phyloP scores from a whole-genome alignment of 2,888 invertebrate species.

The Chydorus sphaericus region DNA sequence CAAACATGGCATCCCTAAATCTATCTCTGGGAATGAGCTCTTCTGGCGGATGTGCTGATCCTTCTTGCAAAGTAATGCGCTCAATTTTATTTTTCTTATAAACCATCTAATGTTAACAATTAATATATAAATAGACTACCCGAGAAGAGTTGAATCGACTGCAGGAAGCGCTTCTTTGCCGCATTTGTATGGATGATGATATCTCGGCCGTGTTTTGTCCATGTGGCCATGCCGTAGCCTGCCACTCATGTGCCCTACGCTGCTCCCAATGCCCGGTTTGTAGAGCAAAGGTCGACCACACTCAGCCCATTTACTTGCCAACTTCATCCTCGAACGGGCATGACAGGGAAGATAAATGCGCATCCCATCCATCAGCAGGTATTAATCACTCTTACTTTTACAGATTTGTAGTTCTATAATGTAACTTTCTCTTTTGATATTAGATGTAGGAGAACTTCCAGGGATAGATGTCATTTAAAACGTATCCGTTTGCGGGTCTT shows the following conservation, averaged over 20 bases:
- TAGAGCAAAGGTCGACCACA: constrained; percentile 49
- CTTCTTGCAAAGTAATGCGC: constrained; percentile 4
- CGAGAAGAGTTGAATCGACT: constrained; percentile 38
- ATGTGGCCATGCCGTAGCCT: constrained; percentile 75
- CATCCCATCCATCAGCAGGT: too few species aligned
- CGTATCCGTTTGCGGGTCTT: too few species aligned
- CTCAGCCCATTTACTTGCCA: constrained; percentile 54
- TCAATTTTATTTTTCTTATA: not conserved
- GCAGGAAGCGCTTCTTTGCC: constrained; percentile 59
- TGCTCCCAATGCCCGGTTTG: constrained; percentile 62
- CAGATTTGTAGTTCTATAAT: too few species aligned
- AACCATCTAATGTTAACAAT: not conserved
- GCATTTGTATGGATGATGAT: constrained; percentile 72
- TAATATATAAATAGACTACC: constrained; percentile 33
- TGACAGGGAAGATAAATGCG: too few species aligned
- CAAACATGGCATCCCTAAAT: not conserved
- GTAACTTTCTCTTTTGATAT: too few species aligned
- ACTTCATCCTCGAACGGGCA: too few species aligned
- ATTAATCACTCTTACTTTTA: too few species aligned
- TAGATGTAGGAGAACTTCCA: too few species aligned
- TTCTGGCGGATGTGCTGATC: not conserved
- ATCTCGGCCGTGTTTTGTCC: constrained; percentile 74
- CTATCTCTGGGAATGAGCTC: not conserved
- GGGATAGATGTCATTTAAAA: too few species aligned
- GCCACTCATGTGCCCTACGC: constrained; percentile 55